Conservation (phyloP, 1,140 invertebrate species). For the Nephila pilipes region DNA sequence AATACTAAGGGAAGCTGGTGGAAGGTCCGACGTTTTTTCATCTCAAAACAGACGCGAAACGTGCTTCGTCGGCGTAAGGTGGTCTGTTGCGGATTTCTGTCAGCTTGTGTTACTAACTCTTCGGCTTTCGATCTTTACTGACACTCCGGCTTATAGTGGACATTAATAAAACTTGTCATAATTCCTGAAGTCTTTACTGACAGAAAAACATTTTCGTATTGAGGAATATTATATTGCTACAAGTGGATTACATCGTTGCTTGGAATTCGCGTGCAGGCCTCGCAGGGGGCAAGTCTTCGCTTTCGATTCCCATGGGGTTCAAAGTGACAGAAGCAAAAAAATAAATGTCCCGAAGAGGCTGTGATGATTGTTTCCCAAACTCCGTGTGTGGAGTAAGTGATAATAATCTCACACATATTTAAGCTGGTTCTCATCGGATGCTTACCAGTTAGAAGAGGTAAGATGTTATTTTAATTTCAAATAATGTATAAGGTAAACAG, state of each 20-base stretch:
- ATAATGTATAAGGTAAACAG: neutral
- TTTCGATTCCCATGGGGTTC: neutral
- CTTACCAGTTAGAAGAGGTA: slow-evolving; percentile 26
- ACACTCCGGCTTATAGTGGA: neutral
- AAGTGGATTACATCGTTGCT: neutral
- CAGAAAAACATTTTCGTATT: neutral
- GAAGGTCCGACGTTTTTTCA: neutral
- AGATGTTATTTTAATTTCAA: neutral
- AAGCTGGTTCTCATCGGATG: slow-evolving; percentile 9
- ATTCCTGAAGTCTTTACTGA: neutral
- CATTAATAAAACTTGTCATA: neutral
- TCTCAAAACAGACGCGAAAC: slow-evolving; percentile 28
- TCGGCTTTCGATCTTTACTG: neutral
- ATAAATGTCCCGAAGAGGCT: neutral
- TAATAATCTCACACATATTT: neutral
- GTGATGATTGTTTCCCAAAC: neutral
- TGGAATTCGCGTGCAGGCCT: neutral
- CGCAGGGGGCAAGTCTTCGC: neutral
- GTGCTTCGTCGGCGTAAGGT: slow-evolving; percentile 24
- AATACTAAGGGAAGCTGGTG: neutral
- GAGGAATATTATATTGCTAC: neutral
- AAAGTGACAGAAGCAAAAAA: neutral
- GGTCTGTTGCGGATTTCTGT: neutral
- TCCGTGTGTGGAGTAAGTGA: neutral
- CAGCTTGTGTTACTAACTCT: neutral